A percentile compares a stretch with the other conserved stretches of the same genome.
Conservation (phyloP, 2,797 vertebrate species). For the Psittacula derbiana region DNA sequence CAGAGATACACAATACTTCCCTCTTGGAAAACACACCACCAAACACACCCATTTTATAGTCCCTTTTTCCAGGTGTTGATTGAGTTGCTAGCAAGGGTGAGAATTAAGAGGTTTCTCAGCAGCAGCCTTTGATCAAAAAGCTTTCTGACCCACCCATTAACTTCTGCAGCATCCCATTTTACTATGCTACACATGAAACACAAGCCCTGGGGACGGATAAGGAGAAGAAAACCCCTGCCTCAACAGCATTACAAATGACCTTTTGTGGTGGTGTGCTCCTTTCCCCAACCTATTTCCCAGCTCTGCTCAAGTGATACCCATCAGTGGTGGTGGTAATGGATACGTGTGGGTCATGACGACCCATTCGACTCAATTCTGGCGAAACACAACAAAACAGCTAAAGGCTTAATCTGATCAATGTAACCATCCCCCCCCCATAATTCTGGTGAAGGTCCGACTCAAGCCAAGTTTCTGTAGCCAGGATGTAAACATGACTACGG, state of each 20-base stretch:
- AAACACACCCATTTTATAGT: background rate
- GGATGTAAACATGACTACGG: background rate
- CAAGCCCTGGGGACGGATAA: background rate
- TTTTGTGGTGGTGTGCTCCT: background rate
- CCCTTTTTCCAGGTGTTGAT: background rate
- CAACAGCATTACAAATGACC: background rate
- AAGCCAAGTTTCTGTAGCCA: background rate
- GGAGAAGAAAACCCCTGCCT: background rate
- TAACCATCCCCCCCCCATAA: background rate
- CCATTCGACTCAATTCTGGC: background rate
- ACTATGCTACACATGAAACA: background rate
- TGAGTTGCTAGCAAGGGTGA: background rate
- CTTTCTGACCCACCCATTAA: background rate
- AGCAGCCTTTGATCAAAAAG: background rate
- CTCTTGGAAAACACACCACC: background rate
- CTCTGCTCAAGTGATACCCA: background rate
- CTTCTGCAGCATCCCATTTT: background rate
- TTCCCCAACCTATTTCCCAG: background rate
- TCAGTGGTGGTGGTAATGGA: background rate
- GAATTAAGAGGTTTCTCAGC: background rate
- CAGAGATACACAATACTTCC: background rate
- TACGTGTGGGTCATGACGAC: background rate
- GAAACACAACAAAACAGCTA: background rate
- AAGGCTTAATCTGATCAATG: background rate
- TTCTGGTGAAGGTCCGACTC: background rate